phyloP scores from a whole-genome alignment of 2,797 vertebrate genomes.

The Spizella passerina region DNA sequence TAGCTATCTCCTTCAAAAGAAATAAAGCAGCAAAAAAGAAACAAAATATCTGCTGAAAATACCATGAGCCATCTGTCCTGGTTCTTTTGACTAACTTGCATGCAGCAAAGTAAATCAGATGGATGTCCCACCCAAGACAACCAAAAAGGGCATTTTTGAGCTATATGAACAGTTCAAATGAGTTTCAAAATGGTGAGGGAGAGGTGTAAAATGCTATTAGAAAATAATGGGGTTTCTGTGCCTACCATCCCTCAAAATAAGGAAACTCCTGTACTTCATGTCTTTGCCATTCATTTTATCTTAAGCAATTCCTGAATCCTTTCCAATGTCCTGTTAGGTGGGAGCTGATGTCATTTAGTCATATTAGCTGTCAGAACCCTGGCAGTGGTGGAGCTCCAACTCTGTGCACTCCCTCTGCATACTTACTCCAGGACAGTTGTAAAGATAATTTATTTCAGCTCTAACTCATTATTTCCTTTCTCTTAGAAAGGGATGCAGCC shows the following conservation, averaged over 20 bases:
- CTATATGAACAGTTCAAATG: neutral
- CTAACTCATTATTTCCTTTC: conserved; percentile 47
- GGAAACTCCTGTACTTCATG: neutral
- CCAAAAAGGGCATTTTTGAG: neutral
- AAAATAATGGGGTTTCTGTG: conserved; percentile 56
- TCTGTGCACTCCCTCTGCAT: neutral
- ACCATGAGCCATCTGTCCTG: neutral
- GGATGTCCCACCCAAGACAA: neutral
- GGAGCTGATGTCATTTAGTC: conserved; percentile 20
- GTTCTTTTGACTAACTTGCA: conserved; percentile 42
- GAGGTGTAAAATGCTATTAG: conserved; percentile 29
- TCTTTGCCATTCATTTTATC: conserved; percentile 47
- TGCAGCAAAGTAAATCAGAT: conserved; percentile 29
- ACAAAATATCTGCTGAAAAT: neutral
- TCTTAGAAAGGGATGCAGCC: conserved; percentile 43
- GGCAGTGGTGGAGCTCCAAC: conserved; percentile 26
- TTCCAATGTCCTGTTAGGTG: neutral
- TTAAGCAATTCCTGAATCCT: conserved; percentile 35
- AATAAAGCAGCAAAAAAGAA: neutral
- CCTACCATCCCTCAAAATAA: neutral
- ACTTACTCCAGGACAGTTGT: conserved; percentile 18
- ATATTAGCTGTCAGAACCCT: conserved; percentile 26
- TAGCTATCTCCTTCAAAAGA: neutral
- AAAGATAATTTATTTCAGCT: conserved; percentile 62
- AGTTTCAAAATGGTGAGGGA: conserved; percentile 35